Evolutionary conservation across 1,140 invertebrate genomes (phyloP).

Genomic region (Drosophila seguyi): DNA sequence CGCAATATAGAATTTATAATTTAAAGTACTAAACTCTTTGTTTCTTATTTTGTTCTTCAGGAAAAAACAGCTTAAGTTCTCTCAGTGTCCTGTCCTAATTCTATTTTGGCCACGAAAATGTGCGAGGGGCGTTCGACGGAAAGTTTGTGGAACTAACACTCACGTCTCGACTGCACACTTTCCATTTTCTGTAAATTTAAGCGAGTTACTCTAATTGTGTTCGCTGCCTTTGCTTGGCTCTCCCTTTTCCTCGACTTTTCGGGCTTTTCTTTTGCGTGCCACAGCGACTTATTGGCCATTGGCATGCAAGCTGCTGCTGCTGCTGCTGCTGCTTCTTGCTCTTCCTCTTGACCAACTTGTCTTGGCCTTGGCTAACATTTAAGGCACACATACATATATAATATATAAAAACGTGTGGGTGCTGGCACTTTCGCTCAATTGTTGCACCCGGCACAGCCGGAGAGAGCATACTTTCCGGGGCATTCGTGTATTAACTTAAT

Average conservation of each 20-base stretch:
- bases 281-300: constrained; percentile 74
- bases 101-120: constrained; percentile 48
- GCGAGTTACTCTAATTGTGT: constrained; percentile 61
- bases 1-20: too few relatives aligned
- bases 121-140: constrained; percentile 37
- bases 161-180: constrained; percentile 54
- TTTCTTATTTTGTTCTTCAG: too few relatives aligned
- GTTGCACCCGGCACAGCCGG: constrained; percentile 58
- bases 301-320: constrained; percentile 67
- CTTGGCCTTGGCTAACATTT: constrained; percentile 59
- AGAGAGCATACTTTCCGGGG: constrained; percentile 24
- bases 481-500: constrained; percentile 52
- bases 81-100: constrained; percentile 54
- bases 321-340: constrained; percentile 13
- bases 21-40: too few relatives aligned
- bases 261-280: constrained; percentile 59
- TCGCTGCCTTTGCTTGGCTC: constrained; percentile 41
- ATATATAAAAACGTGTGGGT: constrained; percentile 12
- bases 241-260: constrained; percentile 30
- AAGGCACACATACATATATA: not conserved
- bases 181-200: constrained; percentile 59
- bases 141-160: constrained; percentile 56
- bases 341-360: constrained; percentile 67
- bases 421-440: constrained; percentile 51
- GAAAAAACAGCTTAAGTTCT: too few relatives aligned